Percentiles rank a stretch among this genome's conserved stretches.
phyloP scores from a whole-genome alignment of 2,888 invertebrate genomes.

The Troides helena region DNA sequence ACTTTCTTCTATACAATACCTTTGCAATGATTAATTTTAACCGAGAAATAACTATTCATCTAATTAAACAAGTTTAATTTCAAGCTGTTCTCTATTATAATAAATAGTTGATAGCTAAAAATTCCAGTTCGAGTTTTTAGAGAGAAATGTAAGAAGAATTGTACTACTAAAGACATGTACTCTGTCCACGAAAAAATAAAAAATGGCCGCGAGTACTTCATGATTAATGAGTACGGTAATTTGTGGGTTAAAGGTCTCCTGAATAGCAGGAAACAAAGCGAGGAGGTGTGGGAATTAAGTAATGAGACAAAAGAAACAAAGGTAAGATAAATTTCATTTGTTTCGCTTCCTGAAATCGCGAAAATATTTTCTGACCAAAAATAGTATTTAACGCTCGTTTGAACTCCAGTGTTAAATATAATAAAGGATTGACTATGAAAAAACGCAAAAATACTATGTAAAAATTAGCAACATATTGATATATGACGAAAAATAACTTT shows the following conservation, averaged over 20 bases:
- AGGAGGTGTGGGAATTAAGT: slow-evolving; percentile 20
- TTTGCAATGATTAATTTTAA: not conserved
- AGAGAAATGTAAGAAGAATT: not conserved
- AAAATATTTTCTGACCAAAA: not conserved
- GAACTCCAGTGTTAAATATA: not conserved
- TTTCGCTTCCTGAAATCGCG: slow-evolving; percentile 2
- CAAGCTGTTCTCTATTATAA: not conserved
- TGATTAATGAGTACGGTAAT: slow-evolving; percentile 26
- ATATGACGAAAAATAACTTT: no score
- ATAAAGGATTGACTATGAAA: not conserved
- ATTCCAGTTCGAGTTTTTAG: not conserved
- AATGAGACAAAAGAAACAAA: slow-evolving; percentile 25
- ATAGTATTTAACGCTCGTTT: not conserved
- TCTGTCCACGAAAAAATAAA: slow-evolving; percentile 1
- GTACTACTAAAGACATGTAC: not conserved
- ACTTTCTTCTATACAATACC: no score
- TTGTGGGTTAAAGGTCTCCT: slow-evolving; percentile 18
- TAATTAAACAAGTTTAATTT: not conserved
- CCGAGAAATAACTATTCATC: no score
- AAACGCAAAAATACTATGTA: not conserved
- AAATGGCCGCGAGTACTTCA: not conserved
- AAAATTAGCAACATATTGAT: no score
- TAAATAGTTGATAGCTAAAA: not conserved
- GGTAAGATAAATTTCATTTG: slow-evolving; percentile 15
- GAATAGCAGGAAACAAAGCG: slow-evolving; percentile 12